Percentiles rank a stretch among this genome's conserved stretches.
Evolutionary conservation across 30 jellyfish, hydroid and myxozoan species (phyloP).

Genomic region (Nemopilema nomurai): DNA sequence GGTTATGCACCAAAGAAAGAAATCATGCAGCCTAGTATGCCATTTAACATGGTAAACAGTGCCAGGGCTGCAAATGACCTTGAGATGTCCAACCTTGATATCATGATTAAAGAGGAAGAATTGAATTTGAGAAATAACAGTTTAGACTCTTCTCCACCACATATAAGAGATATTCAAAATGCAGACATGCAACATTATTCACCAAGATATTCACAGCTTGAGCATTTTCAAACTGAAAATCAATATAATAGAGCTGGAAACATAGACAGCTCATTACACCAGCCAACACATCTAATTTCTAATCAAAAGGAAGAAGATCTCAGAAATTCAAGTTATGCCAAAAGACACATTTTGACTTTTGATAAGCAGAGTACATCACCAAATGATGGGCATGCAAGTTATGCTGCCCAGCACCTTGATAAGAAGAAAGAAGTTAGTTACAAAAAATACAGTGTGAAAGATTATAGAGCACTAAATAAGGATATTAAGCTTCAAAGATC

Average conservation of each 20-base stretch:
- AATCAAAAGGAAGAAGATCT: conserved; percentile 6
- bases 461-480: conserved; percentile 34
- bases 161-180: neutral
- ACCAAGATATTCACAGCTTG: neutral
- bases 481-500: conserved; percentile 58
- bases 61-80: neutral
- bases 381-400: conserved; percentile 23
- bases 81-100: conserved; percentile 48
- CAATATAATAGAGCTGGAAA: neutral
- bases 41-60: neutral
- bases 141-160: conserved; percentile 33
- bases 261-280: neutral
- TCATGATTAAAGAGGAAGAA: conserved; percentile 57
- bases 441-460: conserved; percentile 51
- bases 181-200: conserved; percentile 2
- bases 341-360: conserved; percentile 8
- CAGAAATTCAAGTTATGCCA: conserved; percentile 27
- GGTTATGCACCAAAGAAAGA: neutral
- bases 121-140: conserved; percentile 25
- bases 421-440: conserved; percentile 37
- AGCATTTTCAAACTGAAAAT: neutral
- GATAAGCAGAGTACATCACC: neutral
- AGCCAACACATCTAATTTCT: neutral
- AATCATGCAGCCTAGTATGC: neutral
- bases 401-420: conserved; percentile 57